Conservation (phyloP, 2,888 invertebrate species). For the Litoditis marina region DNA sequence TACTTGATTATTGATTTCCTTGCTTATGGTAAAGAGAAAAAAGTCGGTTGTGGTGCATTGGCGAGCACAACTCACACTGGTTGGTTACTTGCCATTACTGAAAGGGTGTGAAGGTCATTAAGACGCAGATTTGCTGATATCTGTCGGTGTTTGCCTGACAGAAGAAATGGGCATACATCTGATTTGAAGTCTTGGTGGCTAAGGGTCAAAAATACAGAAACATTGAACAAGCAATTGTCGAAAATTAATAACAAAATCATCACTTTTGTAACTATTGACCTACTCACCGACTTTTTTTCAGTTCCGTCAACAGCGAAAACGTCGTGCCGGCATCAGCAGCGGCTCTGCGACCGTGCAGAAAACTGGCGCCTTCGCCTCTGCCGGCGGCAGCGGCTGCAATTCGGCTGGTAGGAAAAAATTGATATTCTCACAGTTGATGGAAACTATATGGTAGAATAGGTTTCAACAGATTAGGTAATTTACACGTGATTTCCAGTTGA, state of each 20-base stretch:
- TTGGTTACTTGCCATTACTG: no score
- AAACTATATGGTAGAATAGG: not conserved
- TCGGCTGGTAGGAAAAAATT: slow-evolving; percentile 31
- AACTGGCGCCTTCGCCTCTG: slow-evolving; percentile 31
- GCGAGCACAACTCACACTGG: no score
- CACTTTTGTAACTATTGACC: not conserved
- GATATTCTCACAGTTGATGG: not conserved
- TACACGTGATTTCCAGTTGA: not conserved
- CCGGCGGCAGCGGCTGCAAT: slow-evolving; percentile 37
- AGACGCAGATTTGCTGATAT: no score
- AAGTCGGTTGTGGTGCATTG: no score
- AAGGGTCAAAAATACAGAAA: no score
- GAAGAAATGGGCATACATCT: no score
- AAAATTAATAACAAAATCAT: not conserved
- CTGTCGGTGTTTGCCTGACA: no score
- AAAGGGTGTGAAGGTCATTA: no score
- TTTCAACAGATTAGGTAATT: not conserved
- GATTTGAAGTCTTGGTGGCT: no score
- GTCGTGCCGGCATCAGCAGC: slow-evolving; percentile 40
- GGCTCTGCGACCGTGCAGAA: slow-evolving; percentile 28
- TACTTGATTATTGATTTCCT: no score
- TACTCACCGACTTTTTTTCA: slow-evolving; percentile 26
- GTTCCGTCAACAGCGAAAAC: slow-evolving; percentile 42
- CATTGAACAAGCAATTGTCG: not conserved
- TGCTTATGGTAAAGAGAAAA: no score